Base-by-base conservation (phyloP, 1,140 invertebrate genomes). In the Drosophila setifemur region DNA sequence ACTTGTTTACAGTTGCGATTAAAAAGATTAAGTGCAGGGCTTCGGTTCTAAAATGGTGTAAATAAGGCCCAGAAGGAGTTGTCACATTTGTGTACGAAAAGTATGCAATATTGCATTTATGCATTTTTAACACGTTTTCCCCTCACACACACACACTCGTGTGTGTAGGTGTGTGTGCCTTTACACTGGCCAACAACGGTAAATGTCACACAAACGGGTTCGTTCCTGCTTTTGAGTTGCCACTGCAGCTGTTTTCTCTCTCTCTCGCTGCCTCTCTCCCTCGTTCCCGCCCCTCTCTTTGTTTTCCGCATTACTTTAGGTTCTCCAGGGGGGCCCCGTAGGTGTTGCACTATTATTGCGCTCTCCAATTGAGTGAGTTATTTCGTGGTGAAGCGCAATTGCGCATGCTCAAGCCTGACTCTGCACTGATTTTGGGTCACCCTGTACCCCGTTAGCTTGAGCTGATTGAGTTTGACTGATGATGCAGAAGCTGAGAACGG, bases 121-220 rank as follows among this genome's bases (percentile, higher is more conserved):
- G 70, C 83, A 82, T 83, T 70, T 83, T 83, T 83, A 63, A 83
- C 69, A 33, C 47, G 48, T 28, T 55, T 63, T 28, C 47, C 18
- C 18, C 31, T 28, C 29, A 31, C 44, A n/a, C n/a, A n/a, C n/a
- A n/a, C 14, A 21, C 39, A 25, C 21, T 21, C 53, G 33, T 49
- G 43, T 29, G 39, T 50, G 57, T 23, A 33, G 37, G 45, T 66
- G 69, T 67, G 52, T 55, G 42, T 18, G n/a, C n/a, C 52, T 31
- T 81, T 77, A 83, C 73, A 82, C 78, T 82, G 61, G 19, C 52
- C 73, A 78, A 76, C 67, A 72, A 76, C 68, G 11, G 50, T 33
- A 50, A 48, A 35, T 42, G 54, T 63, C 53, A 63, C 69, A 50
- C 35, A 57, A 54, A 55, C 55, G n/a, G n/a, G 57, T 43, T 23